Conservation (phyloP, 2,113 vertebrate genomes). For the Tachycineta bicolor region DNA sequence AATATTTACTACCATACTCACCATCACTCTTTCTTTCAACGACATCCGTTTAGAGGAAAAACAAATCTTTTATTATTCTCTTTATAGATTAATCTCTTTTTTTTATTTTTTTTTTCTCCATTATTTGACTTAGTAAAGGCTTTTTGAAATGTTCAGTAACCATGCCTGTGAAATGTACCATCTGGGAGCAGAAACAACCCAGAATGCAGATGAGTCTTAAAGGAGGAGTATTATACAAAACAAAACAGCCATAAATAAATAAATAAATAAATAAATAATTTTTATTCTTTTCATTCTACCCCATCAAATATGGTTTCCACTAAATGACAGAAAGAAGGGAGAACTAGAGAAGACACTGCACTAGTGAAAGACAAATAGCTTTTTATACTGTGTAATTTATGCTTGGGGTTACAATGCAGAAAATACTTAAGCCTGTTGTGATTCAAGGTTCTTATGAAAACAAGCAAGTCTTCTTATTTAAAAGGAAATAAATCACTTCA, state of each 20-base stretch:
- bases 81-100: not conserved
- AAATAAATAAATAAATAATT: too few relatives aligned
- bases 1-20: not conserved
- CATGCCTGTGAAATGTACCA: not conserved
- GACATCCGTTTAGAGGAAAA: not conserved
- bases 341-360: not conserved
- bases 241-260: too few relatives aligned
- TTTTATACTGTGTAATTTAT: not conserved
- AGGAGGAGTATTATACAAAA: not conserved
- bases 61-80: not conserved
- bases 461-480: not conserved
- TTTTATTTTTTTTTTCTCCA: not conserved
- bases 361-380: constrained; percentile 16
- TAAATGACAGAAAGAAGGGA: constrained; percentile 32
- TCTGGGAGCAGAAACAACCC: not conserved
- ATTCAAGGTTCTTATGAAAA: not conserved
- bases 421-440: not conserved
- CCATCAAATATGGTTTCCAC: constrained; percentile 53
- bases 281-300: not conserved
- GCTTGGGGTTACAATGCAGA: not conserved
- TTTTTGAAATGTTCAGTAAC: not conserved
- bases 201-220: not conserved
- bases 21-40: not conserved
- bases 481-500: not conserved
- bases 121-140: not conserved